Base-by-base conservation (phyloP, 2,797 vertebrate species). In the Vipera latastei region DNA sequence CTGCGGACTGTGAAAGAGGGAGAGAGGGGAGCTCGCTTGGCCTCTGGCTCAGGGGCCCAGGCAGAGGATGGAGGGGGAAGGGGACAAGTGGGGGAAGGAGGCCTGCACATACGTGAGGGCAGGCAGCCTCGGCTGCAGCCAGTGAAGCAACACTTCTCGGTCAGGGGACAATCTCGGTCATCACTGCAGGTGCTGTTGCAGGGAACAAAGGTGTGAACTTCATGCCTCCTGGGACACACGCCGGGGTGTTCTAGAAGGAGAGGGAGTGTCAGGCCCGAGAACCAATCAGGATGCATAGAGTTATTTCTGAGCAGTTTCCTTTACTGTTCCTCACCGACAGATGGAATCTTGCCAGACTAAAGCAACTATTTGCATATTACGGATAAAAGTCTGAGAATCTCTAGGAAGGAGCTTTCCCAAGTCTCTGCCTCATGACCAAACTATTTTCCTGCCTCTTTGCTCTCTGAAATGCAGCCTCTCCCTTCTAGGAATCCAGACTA, bases 141-240 rank as follows among this genome's bases (percentile, higher is more conserved):
- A 0, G 56, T 90, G n/a, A 93, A 93, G 88, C 93, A 93, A 63
- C 93, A 93, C 88, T 93, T 93, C 91, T 92, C 44, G 9, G 0
- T 4, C 22, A 53, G 20, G 25, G 44, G n/a, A 3, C 93, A 93
- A 6, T 55, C 57, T 0, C 56, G 9, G 93, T 93, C 93, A 0
- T 88, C 63, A 0, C 0, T 1, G 25, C 93, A 93, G 53, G 38
- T 90, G 44, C 78, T 9, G 0, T 88, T 78, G 83, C 91, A 93
- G 1, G 91, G 88, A 2, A 0, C 63, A 13, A 92, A 78, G 9
- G 88, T 18, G 0, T 78, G 25, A 0, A 61, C n/a, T 11, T 44
- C 88, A 0, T 0, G 1, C n/a, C 28, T 78, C 14, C 25, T 51
- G 22, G 88, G 88, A 20, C 93, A 93, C 14, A 78, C 25, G 0